Base-by-base conservation (phyloP, 2,888 invertebrate species). In the Eupithecia abbreviata region DNA sequence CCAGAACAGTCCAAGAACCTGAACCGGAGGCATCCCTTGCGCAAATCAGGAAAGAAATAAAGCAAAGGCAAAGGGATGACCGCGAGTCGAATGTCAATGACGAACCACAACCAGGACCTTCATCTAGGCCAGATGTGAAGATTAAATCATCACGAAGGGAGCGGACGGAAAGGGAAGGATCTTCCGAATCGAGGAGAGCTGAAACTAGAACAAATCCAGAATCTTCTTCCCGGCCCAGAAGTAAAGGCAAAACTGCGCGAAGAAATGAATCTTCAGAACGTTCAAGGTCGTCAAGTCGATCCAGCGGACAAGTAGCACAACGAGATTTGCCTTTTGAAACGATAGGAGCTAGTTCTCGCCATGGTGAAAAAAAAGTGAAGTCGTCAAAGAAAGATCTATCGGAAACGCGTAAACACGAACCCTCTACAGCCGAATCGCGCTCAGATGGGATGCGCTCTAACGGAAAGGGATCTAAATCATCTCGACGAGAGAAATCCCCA, bases 81-180 rank as follows among this genome's bases (percentile, higher is more conserved):
- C 30, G 9, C 18, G 66, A 66, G 15, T 47, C 68, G 47, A 65
- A 43, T 13, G 49, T 67, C 18, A 67, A 71, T 13, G 72, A 68
- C 18, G 77, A 68, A 62, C 67, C 77, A 5, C 71, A 58, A 58
- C 49, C 71, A 10, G 67, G 58, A 13, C 72, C 68, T 18, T 71
- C 76, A 65, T 71, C 73, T 7, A 58, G 73, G 15, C 43, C 73
- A 43, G 67, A 45, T 42, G 58, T 41, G 47, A 71, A 62, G 18
- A 47, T 49, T 13, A 49, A 49, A 43, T 72, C 62, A 72, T 47
- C 51, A 51, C 69, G 70, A 47, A 65, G 30, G 42, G 70, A 75
- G 55, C 74, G 0, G 30, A 30, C 30, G 30, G 30, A 30, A 30
- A 30, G 30, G 30, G 30, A 30, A 30, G 30, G 30, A 18, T 15